Base-by-base conservation (phyloP, 1,140 invertebrate genomes). In the Nymphalis io region DNA sequence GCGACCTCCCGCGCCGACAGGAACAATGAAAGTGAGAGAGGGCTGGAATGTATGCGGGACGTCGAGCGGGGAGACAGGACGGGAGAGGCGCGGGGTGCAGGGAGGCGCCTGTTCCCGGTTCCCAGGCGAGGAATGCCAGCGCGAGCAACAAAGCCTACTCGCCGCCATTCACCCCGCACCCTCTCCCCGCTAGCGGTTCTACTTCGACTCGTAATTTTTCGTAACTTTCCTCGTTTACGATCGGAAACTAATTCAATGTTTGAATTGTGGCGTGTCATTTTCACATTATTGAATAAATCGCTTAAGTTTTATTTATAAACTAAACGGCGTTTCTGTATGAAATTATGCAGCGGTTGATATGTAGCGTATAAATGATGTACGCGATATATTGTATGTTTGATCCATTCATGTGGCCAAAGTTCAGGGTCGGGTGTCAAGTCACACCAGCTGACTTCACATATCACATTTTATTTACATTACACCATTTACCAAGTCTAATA, bases 1-100 rank as follows among this genome's bases (percentile, higher is more conserved):
- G 81, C 88, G 88, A 90, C 88, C 88, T 89, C 84, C 88, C 88
- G 87, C 86, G 76, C 86, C 80, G 85, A 81, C 77, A 78, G 82
- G 85, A 87, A 90, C 88, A 89, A 90, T 88, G 87, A 90, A 86
- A 88, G 88, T 90, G 88, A 87, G 88, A 87, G 88, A 89, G 86
- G 84, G 83, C 84, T 84, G 86, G 87, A 90, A 89, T 89, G 87
- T 74, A 79, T 59, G 79, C 74, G 74, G 74, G 68, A 62, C 53
- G 75, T 27, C 58, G 18, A 13, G 38, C 51, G 67, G 70, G 60
- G 63, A 11, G n/a, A 51, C 27, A 63, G 68, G 66, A 74, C 60
- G 74, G 72, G 61, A 20, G 58, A 62, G 12, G 67, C 23, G 69
- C 64, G 66, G 70, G 42, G 74, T 65, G 76, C 62, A 61, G 64